Evolutionary conservation across 2,888 invertebrate genomes (phyloP).

Genomic region (Octonoba sinensis): DNA sequence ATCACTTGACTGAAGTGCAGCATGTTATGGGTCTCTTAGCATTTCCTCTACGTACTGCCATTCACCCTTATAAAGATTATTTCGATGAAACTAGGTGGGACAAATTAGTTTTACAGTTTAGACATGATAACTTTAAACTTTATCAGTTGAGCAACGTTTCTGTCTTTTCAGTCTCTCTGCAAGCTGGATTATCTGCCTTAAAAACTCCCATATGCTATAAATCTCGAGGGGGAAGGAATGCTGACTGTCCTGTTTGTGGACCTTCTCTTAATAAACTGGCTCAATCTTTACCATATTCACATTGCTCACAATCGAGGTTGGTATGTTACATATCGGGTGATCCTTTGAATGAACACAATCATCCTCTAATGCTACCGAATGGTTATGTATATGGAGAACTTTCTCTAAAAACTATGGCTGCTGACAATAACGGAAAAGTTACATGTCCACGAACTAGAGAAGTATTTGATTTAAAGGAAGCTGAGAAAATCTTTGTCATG

Average conservation of each 20-base stretch:
- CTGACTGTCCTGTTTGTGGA: conserved; percentile 93
- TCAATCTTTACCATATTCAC: conserved; percentile 86
- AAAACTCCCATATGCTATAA: conserved; percentile 82
- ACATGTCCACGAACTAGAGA: conserved; percentile 95
- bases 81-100: conserved; percentile 83
- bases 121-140: conserved; percentile 92
- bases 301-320: conserved; percentile 94
- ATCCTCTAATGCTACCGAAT: conserved; percentile 98
- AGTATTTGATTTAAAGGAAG: conserved; percentile 88
- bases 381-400: conserved; percentile 96
- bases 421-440: conserved; percentile 89
- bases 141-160: conserved; percentile 93
- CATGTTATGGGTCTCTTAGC: conserved; percentile 96
- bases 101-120: conserved; percentile 87
- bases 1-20: conserved; percentile 88
- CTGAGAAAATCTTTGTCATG: conserved; percentile 98
- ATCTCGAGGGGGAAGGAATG: conserved; percentile 76
- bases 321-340: conserved; percentile 91
- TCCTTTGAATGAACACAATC: conserved; percentile 96
- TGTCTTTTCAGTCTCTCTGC: conserved; percentile 90
- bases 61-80: conserved; percentile 71
- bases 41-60: conserved; percentile 85
- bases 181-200: conserved; percentile 92
- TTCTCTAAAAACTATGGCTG: conserved; percentile 91
- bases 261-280: conserved; percentile 89